These are phyloP conservation scores for Dolichopus griseipennis DNA, from an alignment of 2,888 invertebrate species.

Conservation along the genomic window DNA sequence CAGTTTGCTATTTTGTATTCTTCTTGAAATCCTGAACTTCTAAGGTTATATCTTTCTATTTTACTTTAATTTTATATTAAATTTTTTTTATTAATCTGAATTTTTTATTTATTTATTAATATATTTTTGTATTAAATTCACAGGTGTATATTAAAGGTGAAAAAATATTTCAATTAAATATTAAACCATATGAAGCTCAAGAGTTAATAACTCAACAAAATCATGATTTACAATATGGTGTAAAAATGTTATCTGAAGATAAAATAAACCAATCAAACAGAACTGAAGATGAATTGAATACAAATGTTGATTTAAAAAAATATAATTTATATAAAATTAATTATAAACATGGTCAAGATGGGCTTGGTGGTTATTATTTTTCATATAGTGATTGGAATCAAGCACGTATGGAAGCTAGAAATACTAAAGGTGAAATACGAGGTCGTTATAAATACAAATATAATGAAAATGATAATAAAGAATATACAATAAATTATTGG, in stretches of 20 bases:
- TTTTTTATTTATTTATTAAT: too few species aligned
- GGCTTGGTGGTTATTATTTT: slow-evolving; percentile 61
- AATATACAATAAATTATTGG: slow-evolving; percentile 52
- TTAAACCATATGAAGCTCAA: slow-evolving; percentile 48
- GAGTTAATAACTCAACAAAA: slow-evolving; percentile 39
- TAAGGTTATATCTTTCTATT: too few species aligned
- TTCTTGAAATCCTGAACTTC: too few species aligned
- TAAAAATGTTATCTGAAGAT: slow-evolving; percentile 43
- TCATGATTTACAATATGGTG: slow-evolving; percentile 47
- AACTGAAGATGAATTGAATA: slow-evolving; percentile 32
- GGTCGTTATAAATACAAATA: slow-evolving; percentile 63
- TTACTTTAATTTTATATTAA: too few species aligned
- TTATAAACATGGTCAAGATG: slow-evolving; percentile 64
- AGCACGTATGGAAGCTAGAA: slow-evolving; percentile 61
- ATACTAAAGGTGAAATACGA: slow-evolving; percentile 55
- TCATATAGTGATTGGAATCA: slow-evolving; percentile 67
- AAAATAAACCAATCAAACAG: slow-evolving; percentile 52
- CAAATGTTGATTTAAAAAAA: not conserved
- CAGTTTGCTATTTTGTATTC: too few species aligned
- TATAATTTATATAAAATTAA: slow-evolving; percentile 49
- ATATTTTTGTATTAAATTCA: not conserved
- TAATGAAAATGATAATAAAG: slow-evolving; percentile 43
- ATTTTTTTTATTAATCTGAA: too few species aligned
- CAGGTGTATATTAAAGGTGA: slow-evolving; percentile 27
- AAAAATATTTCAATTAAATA: slow-evolving; percentile 46